These are phyloP conservation scores for Masnerella sp. DNA, from an alignment of 2,888 invertebrate genomes.

Conservation along the genomic window DNA sequence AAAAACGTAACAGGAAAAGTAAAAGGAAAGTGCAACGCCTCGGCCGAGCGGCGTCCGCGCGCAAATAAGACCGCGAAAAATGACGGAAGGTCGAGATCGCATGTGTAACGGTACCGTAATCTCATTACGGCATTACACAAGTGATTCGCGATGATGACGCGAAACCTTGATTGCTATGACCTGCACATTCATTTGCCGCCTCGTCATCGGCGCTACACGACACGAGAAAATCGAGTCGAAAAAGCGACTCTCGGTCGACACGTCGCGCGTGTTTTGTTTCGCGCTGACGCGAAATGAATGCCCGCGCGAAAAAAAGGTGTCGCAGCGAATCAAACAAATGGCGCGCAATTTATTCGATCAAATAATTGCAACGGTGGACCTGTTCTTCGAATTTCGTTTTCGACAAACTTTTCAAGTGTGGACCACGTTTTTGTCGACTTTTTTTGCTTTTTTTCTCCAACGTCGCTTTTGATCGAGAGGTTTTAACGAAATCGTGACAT, in stretches of 20 bases:
- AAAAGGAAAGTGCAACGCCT: conserved; percentile 55
- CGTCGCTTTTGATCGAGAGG: too few species aligned
- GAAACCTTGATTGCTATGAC: conserved; percentile 54
- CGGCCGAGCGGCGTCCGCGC: conserved; percentile 27
- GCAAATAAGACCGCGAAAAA: conserved; percentile 52
- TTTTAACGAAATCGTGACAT: too few species aligned
- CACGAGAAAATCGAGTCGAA: conserved; percentile 46
- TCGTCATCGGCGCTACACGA: conserved; percentile 49
- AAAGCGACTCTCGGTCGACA: conserved; percentile 41
- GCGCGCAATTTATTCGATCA: conserved; percentile 34
- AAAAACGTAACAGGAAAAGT: conserved; percentile 51
- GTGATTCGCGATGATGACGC: conserved; percentile 56
- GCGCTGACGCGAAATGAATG: conserved; percentile 27
- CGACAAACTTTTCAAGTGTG: too few species aligned
- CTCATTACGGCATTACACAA: conserved; percentile 59
- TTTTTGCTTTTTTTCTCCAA: too few species aligned
- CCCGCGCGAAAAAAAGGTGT: conserved; percentile 40
- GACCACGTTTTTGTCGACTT: too few species aligned
- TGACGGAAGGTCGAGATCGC: conserved; percentile 54
- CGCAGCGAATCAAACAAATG: conserved; percentile 51
- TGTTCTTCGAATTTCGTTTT: too few species aligned
- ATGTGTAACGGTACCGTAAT: conserved; percentile 57
- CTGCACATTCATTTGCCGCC: conserved; percentile 49
- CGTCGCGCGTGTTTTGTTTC: conserved; percentile 40
- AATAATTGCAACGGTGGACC: conserved; percentile 10